Evolutionary conservation across 2,797 vertebrate genomes (phyloP).

Genomic region (Gymnocypris eckloni): DNA sequence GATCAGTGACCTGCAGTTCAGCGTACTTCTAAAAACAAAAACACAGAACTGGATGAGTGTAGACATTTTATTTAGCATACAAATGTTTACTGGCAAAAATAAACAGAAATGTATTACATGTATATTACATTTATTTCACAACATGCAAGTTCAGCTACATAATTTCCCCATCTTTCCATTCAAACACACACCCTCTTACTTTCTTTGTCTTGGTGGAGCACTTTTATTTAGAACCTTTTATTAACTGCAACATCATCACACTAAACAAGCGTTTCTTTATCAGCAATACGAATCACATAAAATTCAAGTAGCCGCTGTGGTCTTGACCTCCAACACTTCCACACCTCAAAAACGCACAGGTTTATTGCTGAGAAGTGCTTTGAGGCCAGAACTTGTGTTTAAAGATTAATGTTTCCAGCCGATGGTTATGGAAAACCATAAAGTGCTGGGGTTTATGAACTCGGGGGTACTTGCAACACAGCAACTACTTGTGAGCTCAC

Average conservation of each 20-base stretch:
- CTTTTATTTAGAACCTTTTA: background rate
- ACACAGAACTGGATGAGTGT: background rate
- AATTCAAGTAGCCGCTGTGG: conserved; percentile 34
- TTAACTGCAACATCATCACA: conserved; percentile 13
- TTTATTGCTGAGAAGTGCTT: conserved; percentile 51
- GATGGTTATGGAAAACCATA: conserved; percentile 47
- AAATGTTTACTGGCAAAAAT: background rate
- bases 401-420: conserved; percentile 54
- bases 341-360: conserved; percentile 28
- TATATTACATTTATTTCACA: background rate
- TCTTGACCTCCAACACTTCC: conserved; percentile 33
- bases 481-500: background rate
- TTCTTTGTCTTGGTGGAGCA: background rate
- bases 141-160: background rate
- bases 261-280: conserved; percentile 13
- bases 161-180: background rate
- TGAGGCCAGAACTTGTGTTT: conserved; percentile 49
- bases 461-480: background rate
- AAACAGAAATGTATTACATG: background rate
- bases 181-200: background rate
- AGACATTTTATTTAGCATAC: background rate
- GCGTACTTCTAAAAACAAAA: conserved; percentile 83
- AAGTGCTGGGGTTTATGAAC: conserved; percentile 23
- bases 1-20: conserved; percentile 85
- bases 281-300: conserved; percentile 30